phyloP scores from a whole-genome alignment of 1,140 invertebrate species.

The Drosophila hydei region DNA sequence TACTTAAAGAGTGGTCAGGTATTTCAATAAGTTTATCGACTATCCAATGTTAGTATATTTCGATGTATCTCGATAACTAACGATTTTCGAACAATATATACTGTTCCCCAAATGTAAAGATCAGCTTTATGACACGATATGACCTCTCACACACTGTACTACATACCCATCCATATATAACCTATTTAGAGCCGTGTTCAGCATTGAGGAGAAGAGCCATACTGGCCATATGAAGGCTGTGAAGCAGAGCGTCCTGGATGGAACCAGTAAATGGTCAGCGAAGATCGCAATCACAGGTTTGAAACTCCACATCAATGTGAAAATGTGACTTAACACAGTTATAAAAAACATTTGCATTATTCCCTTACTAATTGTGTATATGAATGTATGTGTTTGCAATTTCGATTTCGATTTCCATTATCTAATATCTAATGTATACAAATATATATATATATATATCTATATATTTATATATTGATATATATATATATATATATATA shows the following conservation, averaged over 20 bases:
- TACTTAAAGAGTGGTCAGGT: too few species aligned
- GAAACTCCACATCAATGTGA: conserved; percentile 83
- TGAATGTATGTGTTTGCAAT: conserved; percentile 36
- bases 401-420: conserved; percentile 1
- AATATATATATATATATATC: conserved; percentile 4
- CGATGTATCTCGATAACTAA: too few species aligned
- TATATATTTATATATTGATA: conserved; percentile 7
- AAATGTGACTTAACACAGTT: conserved; percentile 24
- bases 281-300: conserved; percentile 99
- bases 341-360: conserved; percentile 2
- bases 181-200: conserved; percentile 94
- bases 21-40: too few species aligned
- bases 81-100: too few species aligned
- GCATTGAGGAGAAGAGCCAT: conserved; percentile 97
- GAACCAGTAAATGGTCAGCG: conserved; percentile 99
- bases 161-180: conserved; percentile 25
- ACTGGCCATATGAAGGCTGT: conserved; percentile 98
- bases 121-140: too few species aligned
- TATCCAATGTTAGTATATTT: too few species aligned
- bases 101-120: too few species aligned
- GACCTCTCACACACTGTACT: background rate
- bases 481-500: conserved; percentile 7
- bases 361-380: conserved; percentile 19
- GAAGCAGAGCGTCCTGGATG: conserved; percentile 99
- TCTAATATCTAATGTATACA: background rate